Conservation (phyloP, 2,888 invertebrate species). For the Heliothis peltigera region DNA sequence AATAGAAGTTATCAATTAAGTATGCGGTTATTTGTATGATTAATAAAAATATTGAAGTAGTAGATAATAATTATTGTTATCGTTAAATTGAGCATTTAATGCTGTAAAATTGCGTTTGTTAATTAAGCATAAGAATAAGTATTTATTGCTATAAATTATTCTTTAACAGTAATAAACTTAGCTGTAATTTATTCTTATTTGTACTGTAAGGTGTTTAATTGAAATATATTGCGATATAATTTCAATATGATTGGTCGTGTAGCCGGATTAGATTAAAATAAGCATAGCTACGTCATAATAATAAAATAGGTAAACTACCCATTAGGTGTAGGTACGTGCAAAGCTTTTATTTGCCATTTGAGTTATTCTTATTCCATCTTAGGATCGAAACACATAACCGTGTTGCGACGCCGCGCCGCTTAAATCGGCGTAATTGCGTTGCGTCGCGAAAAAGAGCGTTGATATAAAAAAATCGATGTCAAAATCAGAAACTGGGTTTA, state of each 20-base stretch:
- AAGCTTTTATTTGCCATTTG: too few species aligned
- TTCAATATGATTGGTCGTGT: not conserved
- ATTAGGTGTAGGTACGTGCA: too few species aligned
- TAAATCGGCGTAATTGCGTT: too few species aligned
- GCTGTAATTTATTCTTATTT: conserved; percentile 15
- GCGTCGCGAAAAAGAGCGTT: too few species aligned
- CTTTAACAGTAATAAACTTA: conserved; percentile 4
- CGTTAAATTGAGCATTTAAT: conserved; percentile 42
- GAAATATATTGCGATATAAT: conserved; percentile 6
- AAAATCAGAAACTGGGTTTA: too few species aligned
- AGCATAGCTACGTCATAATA: not conserved
- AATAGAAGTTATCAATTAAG: conserved; percentile 10
- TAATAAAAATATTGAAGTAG: conserved; percentile 16
- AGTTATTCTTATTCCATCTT: too few species aligned
- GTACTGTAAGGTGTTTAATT: conserved; percentile 8
- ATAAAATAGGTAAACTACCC: not conserved
- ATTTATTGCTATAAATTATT: conserved; percentile 14
- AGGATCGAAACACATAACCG: too few species aligned
- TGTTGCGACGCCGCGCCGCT: too few species aligned
- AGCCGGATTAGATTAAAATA: not conserved
- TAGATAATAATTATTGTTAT: conserved; percentile 20
- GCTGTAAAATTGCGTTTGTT: conserved; percentile 39
- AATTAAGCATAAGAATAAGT: conserved; percentile 3
- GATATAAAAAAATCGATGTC: too few species aligned
- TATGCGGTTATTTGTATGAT: conserved; percentile 28